Base-by-base conservation (phyloP, 2,888 invertebrate genomes). In the Monopis laevigella region DNA sequence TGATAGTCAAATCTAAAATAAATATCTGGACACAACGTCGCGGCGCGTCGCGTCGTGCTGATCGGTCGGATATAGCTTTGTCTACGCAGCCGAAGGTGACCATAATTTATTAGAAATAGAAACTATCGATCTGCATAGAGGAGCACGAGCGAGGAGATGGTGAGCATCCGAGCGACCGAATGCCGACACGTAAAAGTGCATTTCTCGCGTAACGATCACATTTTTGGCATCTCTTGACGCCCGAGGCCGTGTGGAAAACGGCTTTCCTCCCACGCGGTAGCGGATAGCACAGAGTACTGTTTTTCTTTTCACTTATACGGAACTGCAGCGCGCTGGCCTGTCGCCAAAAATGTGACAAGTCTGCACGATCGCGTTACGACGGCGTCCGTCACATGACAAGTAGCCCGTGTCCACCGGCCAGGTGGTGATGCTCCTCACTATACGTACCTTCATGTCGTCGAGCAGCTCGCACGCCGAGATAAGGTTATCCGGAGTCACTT, bases 391-490 rank as follows among this genome's bases (percentile, higher is more conserved):
- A 40, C 28, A 14, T 40, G 40, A 27, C 32, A 32, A 12, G 10
- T 17, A 32, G 32, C 16, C 4, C 13, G 14, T 32, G 32, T 13
- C 32, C 32, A 12, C n/a, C 18, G 16, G 21, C 17, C 36, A 10
- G 63, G 63, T 64, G 65, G 55, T 45, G 32, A 17, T 13, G 43
- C 47, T n/a, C n/a, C n/a, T n/a, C n/a, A n/a, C n/a, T n/a, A n/a
- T 41, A 53, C 73, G 71, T 62, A 80, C 78, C 77, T 71, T 72
- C 73, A 78, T 73, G 46, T 80, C 78, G 53, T 80, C 80, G 64
- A 80, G 74, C 66, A 78, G 57, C 48, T 80, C 80, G 51, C 78
- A 78, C 27, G 55, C 77, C 39, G 80, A 77, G 62, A 74, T 68
- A 47, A 77, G 65, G 52, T 75, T 63, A 60, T 80, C 78, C 46